Conservation (phyloP, 2,797 vertebrate genomes). For the Cercopithecus mitis region DNA sequence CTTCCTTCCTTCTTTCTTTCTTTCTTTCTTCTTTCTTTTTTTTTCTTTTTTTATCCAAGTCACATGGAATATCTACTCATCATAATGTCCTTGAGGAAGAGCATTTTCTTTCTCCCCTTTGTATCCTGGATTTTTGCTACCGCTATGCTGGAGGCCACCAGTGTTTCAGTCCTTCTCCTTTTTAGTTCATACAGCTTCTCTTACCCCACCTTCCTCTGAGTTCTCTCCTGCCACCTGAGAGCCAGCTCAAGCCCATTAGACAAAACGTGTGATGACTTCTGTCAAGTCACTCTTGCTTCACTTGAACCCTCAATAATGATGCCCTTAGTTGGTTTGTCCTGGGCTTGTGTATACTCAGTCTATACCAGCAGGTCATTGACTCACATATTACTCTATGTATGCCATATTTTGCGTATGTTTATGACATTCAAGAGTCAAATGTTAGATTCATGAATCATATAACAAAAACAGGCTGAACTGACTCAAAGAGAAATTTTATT, state of each 20-base stretch:
- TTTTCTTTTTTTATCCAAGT: not conserved
- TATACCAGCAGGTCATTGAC: not conserved
- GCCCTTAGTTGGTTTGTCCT: not conserved
- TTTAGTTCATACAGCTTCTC: not conserved
- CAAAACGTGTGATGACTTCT: not conserved
- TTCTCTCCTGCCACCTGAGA: not conserved
- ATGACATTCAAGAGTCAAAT: not conserved
- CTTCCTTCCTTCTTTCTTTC: too few relatives aligned
- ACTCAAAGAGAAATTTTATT: not conserved
- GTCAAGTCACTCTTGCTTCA: not conserved
- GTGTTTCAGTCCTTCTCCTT: too few relatives aligned
- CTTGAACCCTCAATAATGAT: not conserved
- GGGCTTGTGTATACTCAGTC: not conserved
- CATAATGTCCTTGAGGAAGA: not conserved
- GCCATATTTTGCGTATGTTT: not conserved
- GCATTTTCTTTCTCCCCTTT: not conserved
- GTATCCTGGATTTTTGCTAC: not conserved
- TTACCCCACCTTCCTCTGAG: not conserved
- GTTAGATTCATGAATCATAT: not conserved
- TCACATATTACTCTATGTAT: not conserved
- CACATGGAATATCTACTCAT: not conserved
- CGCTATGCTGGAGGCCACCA: not conserved
- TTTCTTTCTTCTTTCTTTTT: not conserved
- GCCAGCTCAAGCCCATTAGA: not conserved
- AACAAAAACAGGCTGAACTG: not conserved